Conservation (phyloP, 2,888 invertebrate species). For the Napeogenes inachia region DNA sequence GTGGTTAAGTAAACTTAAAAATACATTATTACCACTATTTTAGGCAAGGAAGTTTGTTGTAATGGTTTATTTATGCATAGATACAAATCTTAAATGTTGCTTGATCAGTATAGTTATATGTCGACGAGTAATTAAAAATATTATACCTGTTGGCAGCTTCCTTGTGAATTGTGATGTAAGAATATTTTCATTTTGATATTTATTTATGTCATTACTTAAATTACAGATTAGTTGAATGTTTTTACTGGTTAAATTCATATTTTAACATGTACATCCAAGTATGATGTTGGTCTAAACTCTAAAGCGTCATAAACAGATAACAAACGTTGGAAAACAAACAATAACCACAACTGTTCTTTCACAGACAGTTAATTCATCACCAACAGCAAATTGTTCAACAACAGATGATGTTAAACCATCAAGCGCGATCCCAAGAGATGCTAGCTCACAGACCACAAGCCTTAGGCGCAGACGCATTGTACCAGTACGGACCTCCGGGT, state of each 20-base stretch:
- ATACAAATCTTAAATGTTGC: constrained; percentile 6
- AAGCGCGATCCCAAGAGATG: constrained; percentile 78
- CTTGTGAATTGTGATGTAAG: constrained; percentile 4
- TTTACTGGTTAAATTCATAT: too few species aligned
- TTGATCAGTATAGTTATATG: neutral
- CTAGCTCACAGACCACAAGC: constrained; percentile 64
- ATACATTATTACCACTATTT: neutral
- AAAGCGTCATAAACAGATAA: too few species aligned
- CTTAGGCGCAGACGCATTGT: constrained; percentile 67
- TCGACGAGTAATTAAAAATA: constrained; percentile 2
- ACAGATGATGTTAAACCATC: constrained; percentile 69
- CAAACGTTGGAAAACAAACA: neutral
- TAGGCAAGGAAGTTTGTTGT: neutral
- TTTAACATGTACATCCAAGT: too few species aligned
- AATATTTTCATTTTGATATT: neutral
- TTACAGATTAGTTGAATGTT: too few species aligned
- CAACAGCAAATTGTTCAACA: constrained; percentile 73
- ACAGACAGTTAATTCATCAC: constrained; percentile 68
- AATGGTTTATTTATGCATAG: constrained; percentile 2
- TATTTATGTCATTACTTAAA: neutral
- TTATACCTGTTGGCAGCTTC: constrained; percentile 1
- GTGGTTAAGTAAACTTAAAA: neutral
- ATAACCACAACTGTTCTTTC: constrained; percentile 16
- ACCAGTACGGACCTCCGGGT: constrained; percentile 70
- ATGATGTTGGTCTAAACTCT: too few species aligned